These are phyloP conservation scores for Chunga burmeisteri DNA, from an alignment of 2,113 vertebrate species.

Conservation along the genomic window DNA sequence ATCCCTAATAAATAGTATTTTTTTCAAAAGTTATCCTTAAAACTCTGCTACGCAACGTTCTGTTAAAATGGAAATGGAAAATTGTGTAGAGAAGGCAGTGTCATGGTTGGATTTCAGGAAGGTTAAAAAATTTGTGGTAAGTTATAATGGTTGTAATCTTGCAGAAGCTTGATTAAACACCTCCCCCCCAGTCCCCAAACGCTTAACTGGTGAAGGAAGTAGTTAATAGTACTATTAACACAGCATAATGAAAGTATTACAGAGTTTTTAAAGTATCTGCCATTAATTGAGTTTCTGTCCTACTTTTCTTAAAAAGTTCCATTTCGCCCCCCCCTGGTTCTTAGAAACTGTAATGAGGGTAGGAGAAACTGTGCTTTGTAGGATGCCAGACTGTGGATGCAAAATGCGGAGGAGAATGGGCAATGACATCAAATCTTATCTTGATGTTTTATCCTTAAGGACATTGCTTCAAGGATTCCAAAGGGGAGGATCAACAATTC, in stretches of 20 bases:
- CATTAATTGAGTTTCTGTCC: neutral
- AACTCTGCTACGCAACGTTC: neutral
- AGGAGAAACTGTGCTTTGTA: neutral
- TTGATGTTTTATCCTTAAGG: neutral
- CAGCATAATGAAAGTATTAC: neutral
- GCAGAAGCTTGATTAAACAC: neutral
- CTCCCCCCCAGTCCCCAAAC: neutral
- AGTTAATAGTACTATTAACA: neutral
- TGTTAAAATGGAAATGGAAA: neutral
- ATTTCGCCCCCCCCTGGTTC: neutral
- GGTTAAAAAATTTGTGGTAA: neutral
- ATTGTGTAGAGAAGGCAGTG: neutral
- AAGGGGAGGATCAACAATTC: neutral
- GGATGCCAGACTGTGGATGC: neutral
- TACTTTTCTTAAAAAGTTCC: neutral
- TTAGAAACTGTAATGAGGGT: neutral
- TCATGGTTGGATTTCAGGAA: neutral
- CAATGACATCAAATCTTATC: neutral
- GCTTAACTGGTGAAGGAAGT: neutral
- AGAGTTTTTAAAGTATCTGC: neutral
- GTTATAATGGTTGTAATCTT: neutral
- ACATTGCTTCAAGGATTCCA: neutral
- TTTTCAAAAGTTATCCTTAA: neutral
- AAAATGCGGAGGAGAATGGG: neutral
- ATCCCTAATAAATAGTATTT: neutral